Base-by-base conservation (phyloP, 2,888 invertebrate species). In the Eupithecia dodoneata region DNA sequence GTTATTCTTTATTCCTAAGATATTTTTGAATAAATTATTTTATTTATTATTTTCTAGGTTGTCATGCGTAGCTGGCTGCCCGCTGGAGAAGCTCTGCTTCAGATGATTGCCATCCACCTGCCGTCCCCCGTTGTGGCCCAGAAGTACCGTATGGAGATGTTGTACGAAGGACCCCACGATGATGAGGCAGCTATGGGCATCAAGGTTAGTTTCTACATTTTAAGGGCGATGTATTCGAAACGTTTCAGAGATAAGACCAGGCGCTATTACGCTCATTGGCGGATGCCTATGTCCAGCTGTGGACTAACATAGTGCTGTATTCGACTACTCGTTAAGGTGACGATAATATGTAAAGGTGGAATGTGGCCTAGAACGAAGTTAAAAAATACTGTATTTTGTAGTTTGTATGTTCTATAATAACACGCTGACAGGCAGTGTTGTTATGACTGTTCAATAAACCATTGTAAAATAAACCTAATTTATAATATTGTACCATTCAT, bases 81-180 rank as follows among this genome's bases (percentile, higher is more conserved):
- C 76, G 99, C 99, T 91, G 99, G 99, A 85, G 99, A 99, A 94
- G 99, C 99, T 88, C 96, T 99, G 88, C 98, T 99, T 96, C 99
- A 99, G 96, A 99, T 99, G 99, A 99, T 99, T 95, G 99, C 99
- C 95, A 99, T 99, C 92, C 99, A 99, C 92, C 96, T 99, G 92
- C 99, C 99, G 79, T 99, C 99, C 47, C 99, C 99, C 4, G 99
- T 99, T 74, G 98, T 98, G 78, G 99, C 99, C 75, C 99, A 99
- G 96, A 98, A 98, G 93, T 99, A 99, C 96, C 97, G 99, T 96
- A 99, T 99, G 98, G 99, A 99, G 96, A 98, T 99, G 98, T 96
- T 99, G 95, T 99, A 99, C 93, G 99, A 99, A 95, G 99, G 99
- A 87, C 99, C 99, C 75, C 97, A 97, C 81, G 99, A 99, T 90